These are phyloP conservation scores for Sogatella furcifera DNA, from an alignment of 1,140 invertebrate genomes.

Conservation along the genomic window DNA sequence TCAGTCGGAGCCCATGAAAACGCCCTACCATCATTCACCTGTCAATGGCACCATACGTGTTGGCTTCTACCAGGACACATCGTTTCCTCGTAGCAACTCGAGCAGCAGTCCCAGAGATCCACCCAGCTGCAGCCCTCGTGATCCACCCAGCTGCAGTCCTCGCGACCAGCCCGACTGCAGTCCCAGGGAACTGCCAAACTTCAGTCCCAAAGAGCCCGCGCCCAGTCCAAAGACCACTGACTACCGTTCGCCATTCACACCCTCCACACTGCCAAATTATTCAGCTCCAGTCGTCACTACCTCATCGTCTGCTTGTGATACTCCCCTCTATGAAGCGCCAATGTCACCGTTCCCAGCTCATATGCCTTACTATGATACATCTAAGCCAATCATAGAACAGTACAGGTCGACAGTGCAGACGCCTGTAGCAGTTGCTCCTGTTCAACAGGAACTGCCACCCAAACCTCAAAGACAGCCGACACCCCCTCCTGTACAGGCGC, in stretches of 20 bases:
- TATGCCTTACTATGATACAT: slow-evolving; percentile 17
- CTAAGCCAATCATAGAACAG: slow-evolving; percentile 15
- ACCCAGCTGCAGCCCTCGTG: slow-evolving; percentile 24
- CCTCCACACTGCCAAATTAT: slow-evolving; percentile 7
- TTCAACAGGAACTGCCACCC: neutral
- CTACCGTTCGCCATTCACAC: slow-evolving; percentile 12
- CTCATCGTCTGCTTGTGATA: neutral
- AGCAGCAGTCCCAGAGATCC: slow-evolving; percentile 37
- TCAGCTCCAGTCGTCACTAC: slow-evolving; percentile 8
- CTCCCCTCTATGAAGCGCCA: slow-evolving; percentile 11
- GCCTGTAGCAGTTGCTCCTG: no score
- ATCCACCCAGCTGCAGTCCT: slow-evolving; percentile 20
- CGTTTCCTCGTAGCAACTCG: slow-evolving; percentile 53
- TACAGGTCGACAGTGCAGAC: slow-evolving; percentile 1
- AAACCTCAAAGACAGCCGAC: no score
- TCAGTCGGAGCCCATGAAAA: slow-evolving; percentile 47
- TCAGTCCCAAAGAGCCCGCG: slow-evolving; percentile 14
- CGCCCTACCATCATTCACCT: slow-evolving; percentile 47
- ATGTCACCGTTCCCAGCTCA: slow-evolving; percentile 17
- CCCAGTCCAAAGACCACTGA: slow-evolving; percentile 14
- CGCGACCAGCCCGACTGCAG: slow-evolving; percentile 17
- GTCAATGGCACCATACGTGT: slow-evolving; percentile 60
- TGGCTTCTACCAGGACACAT: slow-evolving; percentile 66
- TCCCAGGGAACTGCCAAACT: slow-evolving; percentile 20
- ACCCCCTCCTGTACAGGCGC: neutral